phyloP scores from a whole-genome alignment of 2,888 invertebrate species.

The Beris chalybata region DNA sequence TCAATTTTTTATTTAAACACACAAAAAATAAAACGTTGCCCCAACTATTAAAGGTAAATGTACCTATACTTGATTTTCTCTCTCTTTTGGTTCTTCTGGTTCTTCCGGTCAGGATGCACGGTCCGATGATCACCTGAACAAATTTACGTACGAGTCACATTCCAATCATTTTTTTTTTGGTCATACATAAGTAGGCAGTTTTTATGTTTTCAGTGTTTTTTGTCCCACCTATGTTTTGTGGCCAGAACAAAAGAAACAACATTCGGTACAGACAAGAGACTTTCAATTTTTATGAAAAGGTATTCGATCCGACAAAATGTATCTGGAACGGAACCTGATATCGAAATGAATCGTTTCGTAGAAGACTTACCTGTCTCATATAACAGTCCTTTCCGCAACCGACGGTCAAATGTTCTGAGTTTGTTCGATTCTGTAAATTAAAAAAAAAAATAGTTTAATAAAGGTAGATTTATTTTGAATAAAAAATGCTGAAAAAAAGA shows the following conservation, averaged over 20 bases:
- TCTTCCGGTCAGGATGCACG: constrained; percentile 39
- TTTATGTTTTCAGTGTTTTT: no score
- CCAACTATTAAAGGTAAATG: not conserved
- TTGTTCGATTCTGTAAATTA: constrained; percentile 65
- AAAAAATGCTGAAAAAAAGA: constrained; percentile 38
- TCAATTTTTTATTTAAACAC: no score
- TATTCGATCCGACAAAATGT: constrained; percentile 13
- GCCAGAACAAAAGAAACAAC: not conserved
- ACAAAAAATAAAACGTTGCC: no score
- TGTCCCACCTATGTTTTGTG: no score
- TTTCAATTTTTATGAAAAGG: constrained; percentile 20
- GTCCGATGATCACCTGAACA: constrained; percentile 30
- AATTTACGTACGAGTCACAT: not conserved
- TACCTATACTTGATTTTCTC: constrained; percentile 13
- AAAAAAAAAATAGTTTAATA: constrained; percentile 44
- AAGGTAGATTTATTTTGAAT: not conserved
- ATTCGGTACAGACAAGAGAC: constrained; percentile 2
- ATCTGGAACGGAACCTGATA: constrained; percentile 3
- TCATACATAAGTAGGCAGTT: no score
- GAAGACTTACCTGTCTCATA: constrained; percentile 67
- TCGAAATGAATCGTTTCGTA: not conserved
- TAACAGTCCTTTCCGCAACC: constrained; percentile 72
- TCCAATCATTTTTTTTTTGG: not conserved
- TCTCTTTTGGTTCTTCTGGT: constrained; percentile 18
- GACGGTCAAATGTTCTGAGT: constrained; percentile 50